These are phyloP conservation scores for Euwallacea similis DNA, from an alignment of 1,140 invertebrate species.

Conservation along the genomic window DNA sequence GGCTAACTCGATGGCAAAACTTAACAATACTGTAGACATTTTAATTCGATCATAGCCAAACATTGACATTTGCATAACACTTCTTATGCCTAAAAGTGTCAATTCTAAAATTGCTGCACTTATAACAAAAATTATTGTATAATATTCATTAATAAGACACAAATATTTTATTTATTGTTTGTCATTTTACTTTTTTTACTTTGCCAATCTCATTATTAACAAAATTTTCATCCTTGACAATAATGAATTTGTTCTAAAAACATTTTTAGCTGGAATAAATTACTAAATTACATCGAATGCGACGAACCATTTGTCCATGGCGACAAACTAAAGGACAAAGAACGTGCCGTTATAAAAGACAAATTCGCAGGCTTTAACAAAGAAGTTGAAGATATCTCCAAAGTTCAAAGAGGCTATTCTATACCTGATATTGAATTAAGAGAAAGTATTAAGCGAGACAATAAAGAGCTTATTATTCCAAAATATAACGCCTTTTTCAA, in stretches of 20 bases:
- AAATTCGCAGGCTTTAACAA: slow-evolving; percentile 92
- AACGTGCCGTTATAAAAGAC: slow-evolving; percentile 90
- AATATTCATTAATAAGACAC: no score
- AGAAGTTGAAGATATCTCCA: slow-evolving; percentile 87
- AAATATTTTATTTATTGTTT: not conserved
- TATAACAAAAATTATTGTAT: no score
- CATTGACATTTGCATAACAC: no score
- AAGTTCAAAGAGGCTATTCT: slow-evolving; percentile 86
- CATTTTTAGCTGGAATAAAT: slow-evolving; percentile 76
- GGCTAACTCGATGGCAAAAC: no score
- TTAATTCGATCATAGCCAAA: no score
- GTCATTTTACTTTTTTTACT: no score
- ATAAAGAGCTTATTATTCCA: slow-evolving; percentile 82
- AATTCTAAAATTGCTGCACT: no score
- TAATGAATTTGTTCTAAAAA: slow-evolving; percentile 10
- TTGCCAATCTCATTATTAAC: no score
- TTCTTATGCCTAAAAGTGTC: no score
- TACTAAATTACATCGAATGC: slow-evolving; percentile 72
- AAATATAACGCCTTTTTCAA: slow-evolving; percentile 80
- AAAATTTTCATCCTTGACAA: no score
- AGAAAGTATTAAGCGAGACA: slow-evolving; percentile 80
- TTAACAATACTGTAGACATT: no score
- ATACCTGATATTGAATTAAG: slow-evolving; percentile 89
- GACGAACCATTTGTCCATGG: slow-evolving; percentile 67
- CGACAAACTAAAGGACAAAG: slow-evolving; percentile 84